Evolutionary conservation across 2,888 invertebrate species (phyloP).

Genomic region (Pterobdella sp.): DNA sequence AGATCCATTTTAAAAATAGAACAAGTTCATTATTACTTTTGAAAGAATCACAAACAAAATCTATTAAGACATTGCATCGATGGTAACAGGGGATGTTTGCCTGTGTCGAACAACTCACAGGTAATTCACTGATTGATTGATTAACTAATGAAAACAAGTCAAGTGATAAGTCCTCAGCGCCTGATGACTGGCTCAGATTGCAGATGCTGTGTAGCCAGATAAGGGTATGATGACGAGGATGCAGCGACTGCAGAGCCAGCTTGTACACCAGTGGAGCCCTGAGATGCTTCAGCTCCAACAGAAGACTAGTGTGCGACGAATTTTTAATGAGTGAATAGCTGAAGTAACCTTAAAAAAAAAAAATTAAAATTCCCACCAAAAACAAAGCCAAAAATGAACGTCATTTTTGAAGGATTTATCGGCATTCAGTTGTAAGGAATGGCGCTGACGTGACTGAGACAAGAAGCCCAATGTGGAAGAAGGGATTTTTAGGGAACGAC

Average conservation of each 20-base stretch:
- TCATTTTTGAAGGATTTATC: neutral
- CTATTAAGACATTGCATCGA: constrained; percentile 2
- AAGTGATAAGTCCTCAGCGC: constrained; percentile 4
- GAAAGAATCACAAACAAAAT: neutral
- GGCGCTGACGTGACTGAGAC: no score
- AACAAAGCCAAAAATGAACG: constrained; percentile 21
- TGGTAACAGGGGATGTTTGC: neutral
- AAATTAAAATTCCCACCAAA: constrained; percentile 5
- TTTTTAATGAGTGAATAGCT: no score
- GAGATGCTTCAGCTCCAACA: constrained; percentile 5
- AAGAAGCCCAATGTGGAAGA: no score
- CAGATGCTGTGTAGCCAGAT: constrained; percentile 18
- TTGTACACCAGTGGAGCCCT: neutral
- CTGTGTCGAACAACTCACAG: neutral
- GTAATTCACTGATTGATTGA: constrained; percentile 13
- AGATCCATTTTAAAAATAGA: constrained; percentile 1
- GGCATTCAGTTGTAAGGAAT: no score
- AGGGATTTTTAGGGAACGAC: no score
- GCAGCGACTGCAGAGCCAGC: neutral
- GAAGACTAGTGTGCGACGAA: constrained; percentile 15
- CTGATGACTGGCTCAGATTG: neutral
- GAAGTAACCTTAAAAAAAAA: neutral
- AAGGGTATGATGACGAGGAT: neutral
- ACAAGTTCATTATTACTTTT: neutral
- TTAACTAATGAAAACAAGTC: constrained; percentile 10